Evolutionary conservation across 2,113 vertebrate species (phyloP).

Genomic region (Anhinga rufa): DNA sequence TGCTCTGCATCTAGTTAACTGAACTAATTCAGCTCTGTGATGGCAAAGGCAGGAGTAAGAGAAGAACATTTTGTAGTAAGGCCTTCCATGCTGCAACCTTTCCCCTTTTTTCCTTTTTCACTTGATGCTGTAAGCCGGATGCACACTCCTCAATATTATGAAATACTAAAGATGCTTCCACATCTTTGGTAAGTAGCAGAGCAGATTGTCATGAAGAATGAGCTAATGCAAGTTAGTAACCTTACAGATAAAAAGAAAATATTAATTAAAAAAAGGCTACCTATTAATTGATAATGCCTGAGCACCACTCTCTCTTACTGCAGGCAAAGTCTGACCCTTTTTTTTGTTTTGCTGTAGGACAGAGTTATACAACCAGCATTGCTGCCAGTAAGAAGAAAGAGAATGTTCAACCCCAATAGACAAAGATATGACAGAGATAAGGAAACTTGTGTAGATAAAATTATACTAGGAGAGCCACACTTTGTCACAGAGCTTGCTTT

Average conservation of each 20-base stretch:
- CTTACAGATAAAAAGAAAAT: neutral
- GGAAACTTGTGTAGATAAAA: neutral
- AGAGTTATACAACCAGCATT: neutral
- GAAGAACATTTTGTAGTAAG: neutral
- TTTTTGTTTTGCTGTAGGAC: neutral
- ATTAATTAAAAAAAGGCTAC: neutral
- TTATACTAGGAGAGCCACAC: neutral
- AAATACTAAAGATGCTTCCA: neutral
- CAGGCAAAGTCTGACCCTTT: neutral
- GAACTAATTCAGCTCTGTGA: neutral
- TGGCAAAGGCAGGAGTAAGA: neutral
- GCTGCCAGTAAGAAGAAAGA: neutral
- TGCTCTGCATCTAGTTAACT: neutral
- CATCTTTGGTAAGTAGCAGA: neutral
- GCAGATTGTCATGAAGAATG: neutral
- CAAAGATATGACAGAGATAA: neutral
- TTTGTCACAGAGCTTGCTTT: neutral
- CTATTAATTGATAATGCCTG: neutral
- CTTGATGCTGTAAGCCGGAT: neutral
- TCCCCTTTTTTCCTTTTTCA: neutral
- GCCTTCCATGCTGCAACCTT: neutral
- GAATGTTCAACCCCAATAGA: neutral
- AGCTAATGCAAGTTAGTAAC: neutral
- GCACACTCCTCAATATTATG: neutral
- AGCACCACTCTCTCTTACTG: neutral